Base-by-base conservation (phyloP, 2,888 invertebrate genomes). In the Rhaphigaster nebulosa region DNA sequence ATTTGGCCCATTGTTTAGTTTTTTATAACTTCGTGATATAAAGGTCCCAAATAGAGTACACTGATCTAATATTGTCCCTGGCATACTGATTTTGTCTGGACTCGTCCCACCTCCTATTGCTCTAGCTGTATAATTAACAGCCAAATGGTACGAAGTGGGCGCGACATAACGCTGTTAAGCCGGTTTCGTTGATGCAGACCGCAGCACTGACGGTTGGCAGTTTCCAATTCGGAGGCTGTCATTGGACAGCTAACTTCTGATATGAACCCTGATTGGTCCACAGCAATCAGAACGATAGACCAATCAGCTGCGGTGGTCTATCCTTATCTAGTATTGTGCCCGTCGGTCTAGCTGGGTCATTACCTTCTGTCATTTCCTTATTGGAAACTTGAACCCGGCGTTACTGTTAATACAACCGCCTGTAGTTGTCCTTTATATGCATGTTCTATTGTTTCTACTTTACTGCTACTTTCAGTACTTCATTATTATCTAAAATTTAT, bases 201-300 rank as follows among this genome's bases (percentile, higher is more conserved):
- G n/a, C 60, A 60, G 12, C n/a, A 18, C 60, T n/a, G 29, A 12
- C 60, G n/a, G 60, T 29, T 60, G 60, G 60, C 60, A 60, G 60
- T 56, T 60, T 60, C 60, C 60, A 60, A 60, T 60, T 60, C 60
- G 29, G 60, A 18, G n/a, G 60, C 60, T 60, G 60, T 60, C 60
- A 60, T 60, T 60, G 60, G 60, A n/a, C 60, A 29, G 60, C 60
- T 60, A 60, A 60, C 60, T 60, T 29, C 60, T 60, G 60, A 60
- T 60, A 60, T 60, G 60, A 60, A 29, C n/a, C 60, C 60, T 60
- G 60, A 60, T 60, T 60, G 60, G 60, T 29, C 60, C n/a, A 29
- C n/a, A 60, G 60, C 60, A 60, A 60, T 60, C 60, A 60, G 60
- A 60, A 29, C 60, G 60, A 60, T 60, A 60, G 60, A 60, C 60